Evolutionary conservation across 2,113 vertebrate genomes (phyloP).

Genomic region (Melanostigma gelatinosum): DNA sequence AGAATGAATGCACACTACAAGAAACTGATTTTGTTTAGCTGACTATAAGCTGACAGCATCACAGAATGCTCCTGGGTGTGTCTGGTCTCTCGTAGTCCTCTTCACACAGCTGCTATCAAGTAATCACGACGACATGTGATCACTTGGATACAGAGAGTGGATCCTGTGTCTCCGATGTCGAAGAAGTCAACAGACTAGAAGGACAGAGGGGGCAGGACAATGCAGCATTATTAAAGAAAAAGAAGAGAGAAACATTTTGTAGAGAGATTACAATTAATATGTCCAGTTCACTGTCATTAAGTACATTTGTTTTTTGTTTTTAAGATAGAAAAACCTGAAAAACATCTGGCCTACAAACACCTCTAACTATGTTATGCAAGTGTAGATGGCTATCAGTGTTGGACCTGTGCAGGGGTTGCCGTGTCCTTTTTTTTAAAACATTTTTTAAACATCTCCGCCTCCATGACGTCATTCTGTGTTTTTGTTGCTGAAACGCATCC

Average conservation of each 20-base stretch:
- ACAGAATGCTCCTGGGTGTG: constrained; percentile 29
- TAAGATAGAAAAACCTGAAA: neutral
- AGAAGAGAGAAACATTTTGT: neutral
- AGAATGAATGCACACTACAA: neutral
- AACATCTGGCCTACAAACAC: neutral
- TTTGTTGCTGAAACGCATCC: constrained; percentile 21
- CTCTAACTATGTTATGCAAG: neutral
- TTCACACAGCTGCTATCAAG: neutral
- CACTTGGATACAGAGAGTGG: constrained; percentile 22
- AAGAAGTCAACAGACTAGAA: neutral
- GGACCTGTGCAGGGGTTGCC: neutral
- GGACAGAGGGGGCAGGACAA: neutral
- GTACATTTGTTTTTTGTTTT: neutral
- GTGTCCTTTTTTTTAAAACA: constrained; percentile 28
- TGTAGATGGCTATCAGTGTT: constrained; percentile 5
- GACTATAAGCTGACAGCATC: neutral
- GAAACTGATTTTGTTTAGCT: neutral
- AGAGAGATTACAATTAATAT: neutral
- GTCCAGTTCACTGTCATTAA: neutral
- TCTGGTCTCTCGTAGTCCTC: constrained; percentile 2
- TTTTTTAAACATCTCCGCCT: constrained; percentile 32
- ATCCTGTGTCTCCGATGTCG: constrained; percentile 24
- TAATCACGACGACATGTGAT: constrained; percentile 48
- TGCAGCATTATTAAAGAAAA: neutral
- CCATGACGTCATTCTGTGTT: constrained; percentile 39